Base-by-base conservation (phyloP, 2,797 vertebrate species). In the Hafferia zeledoni region DNA sequence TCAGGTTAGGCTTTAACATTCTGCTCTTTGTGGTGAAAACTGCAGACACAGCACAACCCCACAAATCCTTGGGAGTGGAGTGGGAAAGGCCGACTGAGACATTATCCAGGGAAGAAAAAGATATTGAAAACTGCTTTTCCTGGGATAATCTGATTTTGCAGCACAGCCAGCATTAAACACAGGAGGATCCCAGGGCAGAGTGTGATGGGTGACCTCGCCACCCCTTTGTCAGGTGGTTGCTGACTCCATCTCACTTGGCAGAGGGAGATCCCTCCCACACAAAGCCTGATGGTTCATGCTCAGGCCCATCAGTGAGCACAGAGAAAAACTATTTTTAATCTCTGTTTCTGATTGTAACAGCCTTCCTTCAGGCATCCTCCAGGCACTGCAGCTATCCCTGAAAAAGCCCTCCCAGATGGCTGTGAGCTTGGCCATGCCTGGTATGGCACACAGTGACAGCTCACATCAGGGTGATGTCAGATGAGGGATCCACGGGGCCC, bases 121-220 rank as follows among this genome's bases (percentile, higher is more conserved):
- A 72, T 24, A 85, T 79, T 87, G 88, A 41, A 81, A 81, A 39
- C 79, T 68, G 43, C 18, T 94, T 91, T 88, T 72, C n/a, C 46
- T 75, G 63, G 76, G 91, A 50, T 85, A 94, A 97, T 94, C 92
- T 93, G 79, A 89, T 95, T 84, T 87, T 89, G 78, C 65, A 65
- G 64, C 60, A 37, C 1, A 41, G 89, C 90, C 94, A 90, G 5
- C 56, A 57, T 49, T 37, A 80, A 92, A 41, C 47, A 41, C 0
- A 3, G 82, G 91, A 93, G 71, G 83, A 70, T 94, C 82, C 61
- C 33, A 68, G 60, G 68, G 89, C 89, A 64, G 70, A 87, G 74
- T 78, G 84, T 63, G 15, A 79, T 24, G 44, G 55, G 81, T 89
- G 92, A 95, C 91, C 91, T 49, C 74, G 35, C 56, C 81, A 70